These are phyloP conservation scores for Pica pica DNA, from an alignment of 2,113 vertebrate genomes.

Conservation along the genomic window DNA sequence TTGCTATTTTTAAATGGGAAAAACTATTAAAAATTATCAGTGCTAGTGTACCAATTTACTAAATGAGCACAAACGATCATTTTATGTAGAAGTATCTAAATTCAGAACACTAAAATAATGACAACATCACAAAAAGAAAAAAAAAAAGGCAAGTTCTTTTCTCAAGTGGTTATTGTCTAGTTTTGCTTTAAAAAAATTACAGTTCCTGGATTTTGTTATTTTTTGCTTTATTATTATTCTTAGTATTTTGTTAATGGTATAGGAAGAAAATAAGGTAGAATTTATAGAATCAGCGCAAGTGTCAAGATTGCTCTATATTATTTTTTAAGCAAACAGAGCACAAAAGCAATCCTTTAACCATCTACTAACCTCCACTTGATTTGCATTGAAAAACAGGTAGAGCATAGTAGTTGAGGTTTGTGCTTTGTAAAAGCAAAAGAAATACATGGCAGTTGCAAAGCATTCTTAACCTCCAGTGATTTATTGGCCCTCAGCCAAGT, in stretches of 20 bases:
- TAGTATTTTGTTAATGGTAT: background rate
- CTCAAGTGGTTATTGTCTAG: background rate
- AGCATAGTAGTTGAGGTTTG: conserved; percentile 53
- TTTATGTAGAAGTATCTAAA: background rate
- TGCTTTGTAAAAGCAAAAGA: conserved; percentile 71
- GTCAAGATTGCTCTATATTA: background rate
- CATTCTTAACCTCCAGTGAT: conserved; percentile 87
- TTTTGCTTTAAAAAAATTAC: background rate
- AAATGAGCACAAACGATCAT: background rate
- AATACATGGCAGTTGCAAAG: conserved; percentile 75
- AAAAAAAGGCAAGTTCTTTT: background rate
- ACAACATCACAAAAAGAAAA: background rate
- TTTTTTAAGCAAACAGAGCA: conserved; percentile 42
- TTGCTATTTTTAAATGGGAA: background rate
- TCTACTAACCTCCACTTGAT: conserved; percentile 56
- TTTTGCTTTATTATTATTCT: background rate
- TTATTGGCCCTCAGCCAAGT: conserved; percentile 83
- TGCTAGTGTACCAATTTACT: background rate
- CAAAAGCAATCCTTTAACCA: conserved; percentile 52
- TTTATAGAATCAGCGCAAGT: conserved; percentile 18
- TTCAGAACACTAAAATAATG: background rate
- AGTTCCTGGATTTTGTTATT: background rate
- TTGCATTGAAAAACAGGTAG: conserved; percentile 69
- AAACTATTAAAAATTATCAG: background rate
- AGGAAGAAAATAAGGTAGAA: background rate